Conservation (phyloP, 2,113 vertebrate genomes). For the Trinectes maculatus region DNA sequence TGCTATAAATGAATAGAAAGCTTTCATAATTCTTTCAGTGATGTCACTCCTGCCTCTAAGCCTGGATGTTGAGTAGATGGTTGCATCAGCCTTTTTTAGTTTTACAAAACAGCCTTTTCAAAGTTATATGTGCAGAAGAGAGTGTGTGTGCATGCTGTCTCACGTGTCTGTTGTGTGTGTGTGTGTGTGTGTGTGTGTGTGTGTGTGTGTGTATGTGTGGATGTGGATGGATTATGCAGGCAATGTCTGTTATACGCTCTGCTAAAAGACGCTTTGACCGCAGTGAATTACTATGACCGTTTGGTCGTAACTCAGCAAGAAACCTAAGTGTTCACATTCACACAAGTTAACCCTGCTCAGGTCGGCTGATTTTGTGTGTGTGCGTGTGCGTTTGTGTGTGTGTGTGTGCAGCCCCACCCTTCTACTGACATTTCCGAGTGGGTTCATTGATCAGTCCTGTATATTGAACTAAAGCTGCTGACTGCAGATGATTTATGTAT, state of each 20-base stretch:
- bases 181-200: slow-evolving; percentile 25
- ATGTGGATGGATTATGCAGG: slow-evolving; percentile 49
- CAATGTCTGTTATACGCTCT: slow-evolving; percentile 48
- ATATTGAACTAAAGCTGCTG: slow-evolving; percentile 30
- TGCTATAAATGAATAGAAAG: slow-evolving; percentile 54
- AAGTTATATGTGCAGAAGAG: neutral
- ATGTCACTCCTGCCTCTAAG: slow-evolving; percentile 47
- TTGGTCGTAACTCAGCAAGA: slow-evolving; percentile 54
- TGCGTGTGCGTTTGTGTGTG: slow-evolving; percentile 11
- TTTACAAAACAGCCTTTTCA: slow-evolving; percentile 22
- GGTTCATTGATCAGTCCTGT: slow-evolving; percentile 30
- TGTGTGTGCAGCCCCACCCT: slow-evolving; percentile 16
- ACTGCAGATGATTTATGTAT: slow-evolving; percentile 16
- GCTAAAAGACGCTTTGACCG: slow-evolving; percentile 63
- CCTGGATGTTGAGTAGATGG: slow-evolving; percentile 23
- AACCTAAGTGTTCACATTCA: slow-evolving; percentile 15
- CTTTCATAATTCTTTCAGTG: slow-evolving; percentile 51
- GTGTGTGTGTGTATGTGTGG: slow-evolving; percentile 16
- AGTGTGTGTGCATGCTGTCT: no score
- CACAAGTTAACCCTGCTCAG: slow-evolving; percentile 21
- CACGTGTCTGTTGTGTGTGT: no score
- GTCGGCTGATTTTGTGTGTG: neutral
- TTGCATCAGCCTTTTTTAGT: slow-evolving; percentile 48
- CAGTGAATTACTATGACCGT: slow-evolving; percentile 54
- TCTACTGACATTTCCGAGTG: slow-evolving; percentile 2